phyloP scores from a whole-genome alignment of 2,113 vertebrate genomes.

The Pterocles orientalis region DNA sequence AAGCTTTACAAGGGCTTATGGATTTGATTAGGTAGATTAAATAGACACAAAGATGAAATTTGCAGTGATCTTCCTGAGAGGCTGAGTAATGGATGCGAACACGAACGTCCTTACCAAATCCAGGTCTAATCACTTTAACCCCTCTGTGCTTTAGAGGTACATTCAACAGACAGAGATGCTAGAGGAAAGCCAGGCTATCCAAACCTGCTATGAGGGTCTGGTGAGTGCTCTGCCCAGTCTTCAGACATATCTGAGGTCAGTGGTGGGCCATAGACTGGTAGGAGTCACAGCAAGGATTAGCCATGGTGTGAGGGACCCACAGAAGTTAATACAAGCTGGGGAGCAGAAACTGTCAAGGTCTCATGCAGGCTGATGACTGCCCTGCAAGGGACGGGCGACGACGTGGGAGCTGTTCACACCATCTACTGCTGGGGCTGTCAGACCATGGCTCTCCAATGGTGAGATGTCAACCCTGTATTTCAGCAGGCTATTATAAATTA shows the following conservation, averaged over 20 bases:
- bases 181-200: background rate
- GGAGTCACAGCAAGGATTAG: background rate
- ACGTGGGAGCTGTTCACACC: background rate
- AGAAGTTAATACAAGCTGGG: background rate
- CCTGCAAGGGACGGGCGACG: accelerated
- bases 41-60: background rate
- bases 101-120: background rate
- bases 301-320: background rate
- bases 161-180: background rate
- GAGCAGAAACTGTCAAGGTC: background rate
- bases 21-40: background rate
- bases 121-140: background rate
- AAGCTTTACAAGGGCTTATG: background rate
- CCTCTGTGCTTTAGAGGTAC: background rate
- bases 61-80: background rate
- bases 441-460: background rate
- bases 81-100: background rate
- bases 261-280: background rate
- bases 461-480: background rate
- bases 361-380: background rate
- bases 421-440: background rate
- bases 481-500: background rate
- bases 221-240: background rate
- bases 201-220: background rate
- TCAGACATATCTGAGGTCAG: background rate